A percentile compares a stretch with the other conserved stretches of the same genome.
These are phyloP conservation scores for Poeciliopsis gracilis DNA, from an alignment of 2,797 vertebrate species.

Conservation along the genomic window DNA sequence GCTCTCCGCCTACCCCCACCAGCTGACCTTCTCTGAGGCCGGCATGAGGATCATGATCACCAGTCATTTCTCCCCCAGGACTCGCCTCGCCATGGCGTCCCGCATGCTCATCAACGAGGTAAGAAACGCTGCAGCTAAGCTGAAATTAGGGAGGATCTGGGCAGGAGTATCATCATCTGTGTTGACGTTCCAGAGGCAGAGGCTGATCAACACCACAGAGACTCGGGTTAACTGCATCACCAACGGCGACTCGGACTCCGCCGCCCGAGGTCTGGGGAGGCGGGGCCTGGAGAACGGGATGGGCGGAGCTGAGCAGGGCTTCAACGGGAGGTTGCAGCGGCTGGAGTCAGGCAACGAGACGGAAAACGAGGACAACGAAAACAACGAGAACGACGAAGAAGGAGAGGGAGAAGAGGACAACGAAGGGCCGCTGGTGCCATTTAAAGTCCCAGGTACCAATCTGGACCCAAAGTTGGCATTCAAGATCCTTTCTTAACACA, in stretches of 20 bases:
- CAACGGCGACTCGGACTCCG: slow-evolving; percentile 88
- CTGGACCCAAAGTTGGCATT: not conserved
- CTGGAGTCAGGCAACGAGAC: slow-evolving; percentile 83
- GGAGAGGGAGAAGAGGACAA: slow-evolving; percentile 82
- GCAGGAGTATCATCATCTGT: not conserved
- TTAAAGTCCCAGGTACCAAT: slow-evolving; percentile 84
- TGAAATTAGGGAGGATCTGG: not conserved
- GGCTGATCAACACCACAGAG: slow-evolving; percentile 90
- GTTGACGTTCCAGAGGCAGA: slow-evolving; percentile 85
- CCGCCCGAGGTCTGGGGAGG: slow-evolving; percentile 83
- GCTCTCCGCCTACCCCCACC: slow-evolving; percentile 94
- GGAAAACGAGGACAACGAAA: slow-evolving; percentile 87
- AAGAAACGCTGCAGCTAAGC: not conserved
- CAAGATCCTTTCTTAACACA: not conserved
- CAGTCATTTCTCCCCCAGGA: slow-evolving; percentile 96
- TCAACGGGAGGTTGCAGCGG: slow-evolving; percentile 74
- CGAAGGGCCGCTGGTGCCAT: slow-evolving; percentile 87
- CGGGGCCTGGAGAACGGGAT: slow-evolving; percentile 88
- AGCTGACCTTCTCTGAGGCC: slow-evolving; percentile 96
- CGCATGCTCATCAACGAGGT: slow-evolving; percentile 99
- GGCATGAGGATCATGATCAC: slow-evolving; percentile 99
- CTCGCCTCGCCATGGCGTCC: slow-evolving; percentile 97
- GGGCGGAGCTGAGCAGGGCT: slow-evolving; percentile 77
- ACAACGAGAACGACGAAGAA: slow-evolving; percentile 84
- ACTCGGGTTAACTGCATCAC: slow-evolving; percentile 78